These are phyloP conservation scores for Meriones unguiculatus DNA, from an alignment of 2,113 vertebrate species.

Conservation along the genomic window DNA sequence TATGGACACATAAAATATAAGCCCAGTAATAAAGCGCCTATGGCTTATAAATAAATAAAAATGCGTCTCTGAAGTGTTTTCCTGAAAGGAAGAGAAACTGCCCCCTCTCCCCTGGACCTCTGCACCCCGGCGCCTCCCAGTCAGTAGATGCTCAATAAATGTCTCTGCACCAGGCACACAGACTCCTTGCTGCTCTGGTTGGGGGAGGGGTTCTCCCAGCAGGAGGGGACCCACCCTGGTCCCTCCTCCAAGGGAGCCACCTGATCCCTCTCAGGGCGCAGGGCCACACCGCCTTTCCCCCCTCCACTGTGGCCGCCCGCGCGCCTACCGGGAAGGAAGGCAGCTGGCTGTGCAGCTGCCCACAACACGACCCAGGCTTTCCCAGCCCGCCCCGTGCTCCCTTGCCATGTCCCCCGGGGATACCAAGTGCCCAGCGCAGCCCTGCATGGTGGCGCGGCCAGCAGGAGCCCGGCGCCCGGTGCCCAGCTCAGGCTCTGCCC, in stretches of 20 bases:
- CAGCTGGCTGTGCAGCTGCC: neutral
- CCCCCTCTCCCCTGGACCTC: neutral
- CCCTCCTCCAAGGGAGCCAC: neutral
- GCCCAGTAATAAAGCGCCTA: neutral
- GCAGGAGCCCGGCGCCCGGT: neutral
- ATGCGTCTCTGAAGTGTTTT: neutral
- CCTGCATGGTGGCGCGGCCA: neutral
- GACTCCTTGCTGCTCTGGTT: accelerated
- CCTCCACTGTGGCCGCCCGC: neutral
- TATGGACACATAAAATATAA: conserved; percentile 1
- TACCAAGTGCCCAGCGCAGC: neutral
- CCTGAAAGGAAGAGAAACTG: neutral
- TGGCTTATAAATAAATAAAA: conserved; percentile 21
- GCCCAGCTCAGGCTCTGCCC: neutral
- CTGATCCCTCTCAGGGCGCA: neutral
- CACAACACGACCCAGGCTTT: neutral
- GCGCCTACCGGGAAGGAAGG: conserved; percentile 52
- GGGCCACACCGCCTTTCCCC: neutral
- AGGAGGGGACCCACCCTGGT: neutral
- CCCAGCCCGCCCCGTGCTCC: neutral
- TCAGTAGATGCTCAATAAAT: neutral
- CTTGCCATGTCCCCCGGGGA: neutral
- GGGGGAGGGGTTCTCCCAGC: neutral
- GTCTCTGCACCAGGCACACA: accelerated
- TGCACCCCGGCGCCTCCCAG: neutral